Evolutionary conservation across 2,113 vertebrate species (phyloP).

Genomic region (Cochlearius cochlearius): DNA sequence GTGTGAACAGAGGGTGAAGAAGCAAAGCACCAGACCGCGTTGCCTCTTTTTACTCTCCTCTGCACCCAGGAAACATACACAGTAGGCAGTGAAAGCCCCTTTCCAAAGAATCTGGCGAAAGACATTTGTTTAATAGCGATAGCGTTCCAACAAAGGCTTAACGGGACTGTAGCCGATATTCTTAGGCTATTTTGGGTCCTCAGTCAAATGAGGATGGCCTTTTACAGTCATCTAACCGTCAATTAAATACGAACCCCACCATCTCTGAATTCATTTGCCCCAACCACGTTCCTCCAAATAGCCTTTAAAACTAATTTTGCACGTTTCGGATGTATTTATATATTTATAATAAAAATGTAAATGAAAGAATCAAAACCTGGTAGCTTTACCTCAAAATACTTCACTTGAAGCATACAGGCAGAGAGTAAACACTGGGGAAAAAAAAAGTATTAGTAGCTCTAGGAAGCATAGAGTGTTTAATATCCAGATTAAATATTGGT

Average conservation of each 20-base stretch:
- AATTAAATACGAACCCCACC: background rate
- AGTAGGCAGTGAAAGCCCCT: background rate
- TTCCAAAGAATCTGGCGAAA: background rate
- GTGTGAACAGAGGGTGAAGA: background rate
- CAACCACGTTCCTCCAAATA: background rate
- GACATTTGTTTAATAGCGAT: background rate
- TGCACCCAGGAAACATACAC: background rate
- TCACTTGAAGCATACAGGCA: background rate
- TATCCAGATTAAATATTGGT: slow-evolving; percentile 57
- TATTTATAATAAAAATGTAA: slow-evolving; percentile 54
- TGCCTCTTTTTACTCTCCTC: background rate
- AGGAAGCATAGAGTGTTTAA: slow-evolving; percentile 46
- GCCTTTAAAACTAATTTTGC: background rate
- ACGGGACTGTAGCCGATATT: background rate
- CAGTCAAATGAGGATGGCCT: background rate
- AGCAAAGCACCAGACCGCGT: background rate
- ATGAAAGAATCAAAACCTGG: slow-evolving; percentile 1
- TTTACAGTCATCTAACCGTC: background rate
- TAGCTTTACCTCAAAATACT: slow-evolving; percentile 3
- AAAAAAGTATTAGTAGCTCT: slow-evolving; percentile 26
- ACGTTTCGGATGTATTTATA: background rate
- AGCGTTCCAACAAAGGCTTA: background rate
- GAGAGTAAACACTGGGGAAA: background rate
- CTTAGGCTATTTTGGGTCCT: background rate
- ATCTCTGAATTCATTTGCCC: background rate